Evolutionary conservation across 2,888 invertebrate species (phyloP), one percentile per base, ranked within the genome.

Genomic region (Brachylomia viminalis): DNA sequence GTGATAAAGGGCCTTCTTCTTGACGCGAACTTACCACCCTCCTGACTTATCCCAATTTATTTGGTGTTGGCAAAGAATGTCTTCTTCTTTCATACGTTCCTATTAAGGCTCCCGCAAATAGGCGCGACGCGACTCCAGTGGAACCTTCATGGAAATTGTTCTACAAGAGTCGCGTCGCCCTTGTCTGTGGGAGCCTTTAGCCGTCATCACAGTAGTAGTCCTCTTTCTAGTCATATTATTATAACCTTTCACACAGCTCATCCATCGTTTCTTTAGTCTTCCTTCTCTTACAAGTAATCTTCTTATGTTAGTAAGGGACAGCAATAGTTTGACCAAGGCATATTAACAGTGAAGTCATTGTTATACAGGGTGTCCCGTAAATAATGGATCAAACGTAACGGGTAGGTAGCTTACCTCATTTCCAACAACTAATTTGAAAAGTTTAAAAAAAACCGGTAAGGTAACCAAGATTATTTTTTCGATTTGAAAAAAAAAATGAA

Each of bases 281-380:
- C n/a, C 10, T 64, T 64, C n/a, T n/a, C n/a, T 42, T 42, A 38
- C 38, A 10, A 59, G 20, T 30, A 6, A 38, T n/a, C 15, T 38
- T 17, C 10, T n/a, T 38, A 13, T 62, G 38, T 17, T 17, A 27
- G 33, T 27, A 15, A 23, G n/a, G 17, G 47, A 56, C n/a, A 38
- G 15, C 27, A 78, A 56, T 38, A 30, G n/a, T 79, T 38, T n/a
- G n/a, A 47, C 4, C 4, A n/a, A n/a, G n/a, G n/a, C n/a, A 23
- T 52, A 71, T 17, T 42, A 20, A 47, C 20, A 52, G 15, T 17
- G 30, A 0, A 13, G 30, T 49, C 56, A 52, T 82, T 82, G n/a
- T 61, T 47, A 47, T 54, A n/a, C n/a, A n/a, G n/a, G n/a, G n/a
- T n/a, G n/a, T n/a, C n/a, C n/a, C n/a, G n/a, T n/a, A n/a, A n/a